Base-by-base conservation (phyloP, 2,797 vertebrate species). In the Sylvia borin region DNA sequence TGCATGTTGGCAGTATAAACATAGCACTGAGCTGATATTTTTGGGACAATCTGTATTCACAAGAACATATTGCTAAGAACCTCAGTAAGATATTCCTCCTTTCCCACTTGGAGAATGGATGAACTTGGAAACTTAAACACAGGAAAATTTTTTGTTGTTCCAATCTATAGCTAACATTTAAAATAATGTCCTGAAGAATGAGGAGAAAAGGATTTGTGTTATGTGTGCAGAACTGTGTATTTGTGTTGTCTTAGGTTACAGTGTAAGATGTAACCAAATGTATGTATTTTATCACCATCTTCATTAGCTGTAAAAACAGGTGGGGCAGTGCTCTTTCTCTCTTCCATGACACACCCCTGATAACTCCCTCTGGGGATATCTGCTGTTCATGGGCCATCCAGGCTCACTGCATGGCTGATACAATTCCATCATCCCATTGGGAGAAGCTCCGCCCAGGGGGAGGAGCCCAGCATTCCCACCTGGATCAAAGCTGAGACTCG, bases 381-480 rank as follows among this genome's bases (percentile, higher is more conserved):
- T 50, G 9, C 51, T 73, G 25, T 9, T 9, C 19, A 31, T 7
- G 25, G 60, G 7, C 24, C 42, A 24, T 6, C 11, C 1, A 42
- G 7, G 3, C 34, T 29, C 42, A 16, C 51, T 34, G 9, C 9
- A 22, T 5, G 50, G 8, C 29, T 40, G 5, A 29, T 3, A 9
- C 6, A 65, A 50, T 57, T 3, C 3, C 34, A 34, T 6, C 20
- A 34, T 3, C 31, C 9, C 11, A 3, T 2, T 40, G 16, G 3
- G 43, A 15, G 25, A 11, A 17, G 31, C 31, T 42, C 31, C 0
- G 0, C 34, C 25, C 16, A 21, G 4, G 4, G 16, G 51, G 16
- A 65, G 51, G 25, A 65, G 2, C 34, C 42, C 20, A 20, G 13
- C 13, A 50, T 14, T 65, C 34, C 36, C 7, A 3, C 34, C 60